Evolutionary conservation across 2,797 vertebrate species (phyloP), one percentile per base, ranked within the genome.

Genomic region (Mormyrus proboscirostris): DNA sequence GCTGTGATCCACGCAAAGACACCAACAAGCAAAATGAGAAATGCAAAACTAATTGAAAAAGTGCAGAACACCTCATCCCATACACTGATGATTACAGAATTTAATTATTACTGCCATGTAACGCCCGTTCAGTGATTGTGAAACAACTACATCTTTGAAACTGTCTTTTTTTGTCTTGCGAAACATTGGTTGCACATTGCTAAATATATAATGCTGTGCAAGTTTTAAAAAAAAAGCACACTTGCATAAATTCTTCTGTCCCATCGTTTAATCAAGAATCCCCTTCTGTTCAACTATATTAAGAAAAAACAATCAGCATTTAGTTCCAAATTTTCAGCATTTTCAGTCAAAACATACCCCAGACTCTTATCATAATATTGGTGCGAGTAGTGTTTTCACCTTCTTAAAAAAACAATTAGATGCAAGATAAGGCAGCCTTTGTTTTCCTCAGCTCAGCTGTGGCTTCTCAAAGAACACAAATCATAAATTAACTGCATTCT

Each of bases 401-500:
- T 87, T 44, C 33, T 62, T 62, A 57, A n/a, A 41, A 41, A 87
- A 87, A 87, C 51, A 57, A 87, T 87, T 59, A 87, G 86, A 87
- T 89, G 69, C n/a, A 29, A 84, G 79, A 84, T 88, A 88, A 49
- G 41, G 19, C n/a, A 50, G 59, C n/a, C 44, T 65, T 47, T 65
- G 87, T 65, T 49, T 69, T 14, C 6, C 57, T 65, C 59, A 38
- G 57, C 25, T 41, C 55, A 22, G 33, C 33, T 12, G 8, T 33
- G 53, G 41, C 83, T 50, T 44, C 65, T 62, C 47, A 38, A 76
- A 55, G 33, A 95, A 95, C 95, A 94, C 93, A 95, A 96, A 95
- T 95, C 95, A 94, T 94, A 94, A 93, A 94, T 93, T 92, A 89
- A 92, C 92, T 92, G 94, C 93, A 92, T 91, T 94, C 92, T 91